These are phyloP conservation scores for Osedax frankpressi DNA, from an alignment of 2,888 invertebrate species.

Conservation along the genomic window DNA sequence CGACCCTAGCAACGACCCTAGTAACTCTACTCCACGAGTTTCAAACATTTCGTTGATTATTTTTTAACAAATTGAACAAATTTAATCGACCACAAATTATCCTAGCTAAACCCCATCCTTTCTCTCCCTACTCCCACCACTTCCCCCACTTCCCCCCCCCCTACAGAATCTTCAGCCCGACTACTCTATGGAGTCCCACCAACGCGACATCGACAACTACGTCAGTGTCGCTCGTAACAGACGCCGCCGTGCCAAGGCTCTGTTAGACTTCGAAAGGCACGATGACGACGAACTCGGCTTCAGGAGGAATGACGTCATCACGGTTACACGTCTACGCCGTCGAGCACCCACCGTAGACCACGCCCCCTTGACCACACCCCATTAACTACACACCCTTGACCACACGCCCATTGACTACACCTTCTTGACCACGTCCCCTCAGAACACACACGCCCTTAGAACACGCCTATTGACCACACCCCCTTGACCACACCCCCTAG, in stretches of 20 bases:
- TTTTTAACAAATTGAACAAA: too few relatives aligned
- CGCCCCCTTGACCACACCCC: too few relatives aligned
- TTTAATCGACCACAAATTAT: too few relatives aligned
- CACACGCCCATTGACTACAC: too few relatives aligned
- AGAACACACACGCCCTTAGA: too few relatives aligned
- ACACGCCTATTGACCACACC: too few relatives aligned
- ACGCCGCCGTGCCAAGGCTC: slow-evolving; percentile 79
- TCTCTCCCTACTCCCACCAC: background rate
- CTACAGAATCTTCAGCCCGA: slow-evolving; percentile 62
- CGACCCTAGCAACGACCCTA: slow-evolving; percentile 8
- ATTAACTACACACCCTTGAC: too few relatives aligned
- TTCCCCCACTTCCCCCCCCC: background rate
- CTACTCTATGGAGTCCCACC: slow-evolving; percentile 87
- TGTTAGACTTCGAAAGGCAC: slow-evolving; percentile 89
- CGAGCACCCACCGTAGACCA: too few relatives aligned
- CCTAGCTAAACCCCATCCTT: background rate
- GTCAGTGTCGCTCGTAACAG: slow-evolving; percentile 60
- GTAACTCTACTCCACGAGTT: slow-evolving; percentile 17
- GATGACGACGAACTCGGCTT: slow-evolving; percentile 97
- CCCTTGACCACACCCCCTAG: too few relatives aligned
- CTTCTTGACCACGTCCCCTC: too few relatives aligned
- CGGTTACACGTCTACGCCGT: too few relatives aligned
- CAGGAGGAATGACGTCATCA: slow-evolving; percentile 93
- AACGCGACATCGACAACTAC: slow-evolving; percentile 82
- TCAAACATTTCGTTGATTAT: background rate